phyloP scores from a whole-genome alignment of 1,140 invertebrate species.

The Brachionus paranguensis region DNA sequence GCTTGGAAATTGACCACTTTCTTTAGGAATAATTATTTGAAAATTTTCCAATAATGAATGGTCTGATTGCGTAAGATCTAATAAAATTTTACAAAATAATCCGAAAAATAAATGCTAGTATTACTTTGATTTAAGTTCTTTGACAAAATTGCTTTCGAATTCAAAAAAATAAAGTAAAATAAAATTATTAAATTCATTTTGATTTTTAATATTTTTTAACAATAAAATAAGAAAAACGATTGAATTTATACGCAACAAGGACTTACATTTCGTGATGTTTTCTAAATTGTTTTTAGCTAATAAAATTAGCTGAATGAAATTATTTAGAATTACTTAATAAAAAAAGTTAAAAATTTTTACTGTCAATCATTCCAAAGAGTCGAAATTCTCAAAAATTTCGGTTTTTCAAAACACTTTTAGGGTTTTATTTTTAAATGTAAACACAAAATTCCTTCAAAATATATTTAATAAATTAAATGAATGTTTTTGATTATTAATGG shows the following conservation, averaged over 20 bases:
- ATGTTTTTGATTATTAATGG: background rate
- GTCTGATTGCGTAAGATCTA: background rate
- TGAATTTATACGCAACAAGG: background rate
- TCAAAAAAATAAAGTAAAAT: background rate
- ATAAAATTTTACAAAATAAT: background rate
- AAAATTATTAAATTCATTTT: background rate
- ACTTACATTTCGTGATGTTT: background rate
- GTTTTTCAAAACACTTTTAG: background rate
- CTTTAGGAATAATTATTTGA: background rate
- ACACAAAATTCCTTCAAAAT: background rate
- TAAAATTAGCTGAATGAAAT: background rate
- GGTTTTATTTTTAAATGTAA: background rate
- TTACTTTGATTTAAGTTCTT: background rate
- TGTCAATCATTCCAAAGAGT: too few species aligned
- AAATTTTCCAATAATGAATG: background rate
- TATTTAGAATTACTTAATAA: background rate
- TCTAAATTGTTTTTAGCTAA: background rate
- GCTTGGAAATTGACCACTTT: background rate
- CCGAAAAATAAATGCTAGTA: background rate
- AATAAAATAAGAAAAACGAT: background rate
- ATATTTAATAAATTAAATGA: background rate
- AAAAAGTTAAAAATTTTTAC: background rate
- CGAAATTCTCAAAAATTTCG: too few species aligned
- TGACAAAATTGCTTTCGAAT: background rate
- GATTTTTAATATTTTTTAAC: too few species aligned